Conservation (phyloP, 2,888 invertebrate genomes). For the Tinea trinotella region DNA sequence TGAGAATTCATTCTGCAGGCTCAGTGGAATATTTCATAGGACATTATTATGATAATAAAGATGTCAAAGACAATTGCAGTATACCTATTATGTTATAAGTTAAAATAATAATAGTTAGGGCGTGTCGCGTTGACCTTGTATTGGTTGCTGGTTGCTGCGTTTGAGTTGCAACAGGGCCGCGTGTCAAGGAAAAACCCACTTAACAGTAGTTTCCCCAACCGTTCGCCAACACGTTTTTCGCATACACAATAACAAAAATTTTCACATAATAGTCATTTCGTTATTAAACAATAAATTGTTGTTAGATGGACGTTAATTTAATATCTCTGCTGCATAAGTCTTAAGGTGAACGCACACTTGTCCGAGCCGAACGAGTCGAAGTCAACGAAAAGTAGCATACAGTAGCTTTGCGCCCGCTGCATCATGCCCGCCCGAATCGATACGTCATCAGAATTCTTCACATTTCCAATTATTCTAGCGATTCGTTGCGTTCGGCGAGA, state of each 20-base stretch:
- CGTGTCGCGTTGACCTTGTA: conserved; percentile 67
- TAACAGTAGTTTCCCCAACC: conserved; percentile 65
- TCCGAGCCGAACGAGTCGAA: no score
- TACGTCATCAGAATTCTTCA: no score
- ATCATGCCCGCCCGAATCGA: no score
- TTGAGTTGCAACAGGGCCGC: conserved; percentile 63
- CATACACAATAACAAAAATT: conserved; percentile 25
- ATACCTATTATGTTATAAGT: conserved; percentile 2
- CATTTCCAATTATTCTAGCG: no score
- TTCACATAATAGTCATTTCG: neutral
- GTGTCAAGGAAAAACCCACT: conserved; percentile 70
- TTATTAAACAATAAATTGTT: neutral
- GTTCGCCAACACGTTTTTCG: conserved; percentile 33
- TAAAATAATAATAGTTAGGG: conserved; percentile 57
- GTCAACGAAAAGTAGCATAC: no score
- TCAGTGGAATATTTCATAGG: no score
- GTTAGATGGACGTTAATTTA: neutral
- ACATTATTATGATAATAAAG: neutral
- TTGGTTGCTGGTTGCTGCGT: conserved; percentile 49
- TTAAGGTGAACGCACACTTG: no score
- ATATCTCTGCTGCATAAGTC: neutral
- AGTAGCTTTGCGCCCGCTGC: no score
- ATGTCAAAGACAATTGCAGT: neutral
- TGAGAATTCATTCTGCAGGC: no score
- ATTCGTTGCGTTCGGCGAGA: no score